Evolutionary conservation across 2,888 invertebrate genomes (phyloP).

Genomic region (Therioaphis trifolii): DNA sequence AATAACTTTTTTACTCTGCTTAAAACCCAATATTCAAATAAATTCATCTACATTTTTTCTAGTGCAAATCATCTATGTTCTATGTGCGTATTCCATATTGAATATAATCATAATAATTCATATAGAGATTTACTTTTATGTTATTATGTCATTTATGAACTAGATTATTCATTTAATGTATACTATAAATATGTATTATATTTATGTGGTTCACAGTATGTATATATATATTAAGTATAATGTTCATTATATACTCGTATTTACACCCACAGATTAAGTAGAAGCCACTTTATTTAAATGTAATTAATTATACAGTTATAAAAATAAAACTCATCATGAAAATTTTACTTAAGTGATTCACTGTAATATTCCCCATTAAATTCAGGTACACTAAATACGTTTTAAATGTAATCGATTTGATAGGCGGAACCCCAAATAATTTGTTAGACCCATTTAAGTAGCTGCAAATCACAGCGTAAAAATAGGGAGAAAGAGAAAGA

Average conservation of each 20-base stretch:
- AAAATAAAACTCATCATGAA: conserved; percentile 10
- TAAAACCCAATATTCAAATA: not conserved
- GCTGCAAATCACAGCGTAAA: conserved; percentile 57
- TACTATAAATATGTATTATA: too few relatives aligned
- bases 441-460: conserved; percentile 52
- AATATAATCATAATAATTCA: too few relatives aligned
- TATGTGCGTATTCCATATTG: too few relatives aligned
- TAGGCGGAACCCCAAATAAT: conserved; percentile 54
- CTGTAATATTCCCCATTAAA: conserved; percentile 1
- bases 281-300: not conserved
- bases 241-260: too few relatives aligned
- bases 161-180: too few relatives aligned
- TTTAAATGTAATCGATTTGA: conserved; percentile 37
- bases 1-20: not conserved
- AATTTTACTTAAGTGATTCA: not conserved
- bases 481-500: conserved; percentile 4
- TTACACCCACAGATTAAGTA: too few relatives aligned
- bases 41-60: not conserved
- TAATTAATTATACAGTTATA: not conserved
- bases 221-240: not conserved
- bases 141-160: too few relatives aligned
- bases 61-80: too few relatives aligned
- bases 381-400: conserved; percentile 31
- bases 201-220: not conserved
- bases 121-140: not conserved